A percentile compares a stretch with the other conserved stretches of the same genome.
Conservation (phyloP, 2,113 vertebrate genomes). For the Notarius lentiginosus region DNA sequence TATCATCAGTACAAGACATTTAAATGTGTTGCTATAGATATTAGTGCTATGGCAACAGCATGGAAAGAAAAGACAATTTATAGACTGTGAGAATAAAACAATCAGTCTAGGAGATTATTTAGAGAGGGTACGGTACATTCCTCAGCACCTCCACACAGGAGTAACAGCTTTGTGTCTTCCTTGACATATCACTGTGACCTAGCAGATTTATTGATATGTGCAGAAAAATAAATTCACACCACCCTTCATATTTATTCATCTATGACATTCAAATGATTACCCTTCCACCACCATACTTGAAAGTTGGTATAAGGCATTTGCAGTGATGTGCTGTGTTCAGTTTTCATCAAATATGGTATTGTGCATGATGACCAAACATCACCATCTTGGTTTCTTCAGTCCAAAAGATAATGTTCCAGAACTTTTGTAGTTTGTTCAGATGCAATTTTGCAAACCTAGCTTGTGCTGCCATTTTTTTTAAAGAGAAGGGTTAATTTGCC, state of each 20-base stretch:
- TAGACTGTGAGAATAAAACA: constrained; percentile 38
- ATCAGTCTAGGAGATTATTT: constrained; percentile 32
- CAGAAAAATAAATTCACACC: neutral
- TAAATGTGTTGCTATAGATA: constrained; percentile 29
- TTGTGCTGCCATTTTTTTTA: no score
- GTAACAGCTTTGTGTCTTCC: constrained; percentile 2
- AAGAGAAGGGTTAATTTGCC: no score
- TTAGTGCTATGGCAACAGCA: constrained; percentile 32
- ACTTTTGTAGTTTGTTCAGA: no score
- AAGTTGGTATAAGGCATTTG: no score
- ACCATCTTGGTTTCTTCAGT: no score
- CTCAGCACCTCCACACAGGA: neutral
- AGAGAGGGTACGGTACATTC: constrained; percentile 5
- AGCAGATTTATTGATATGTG: neutral
- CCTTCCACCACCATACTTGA: no score
- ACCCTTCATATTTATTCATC: neutral
- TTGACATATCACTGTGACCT: constrained; percentile 20
- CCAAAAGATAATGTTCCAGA: no score
- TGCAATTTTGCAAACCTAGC: no score
- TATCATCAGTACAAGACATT: neutral
- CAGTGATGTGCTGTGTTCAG: no score
- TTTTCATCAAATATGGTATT: no score
- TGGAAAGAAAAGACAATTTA: constrained; percentile 12
- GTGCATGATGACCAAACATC: no score
- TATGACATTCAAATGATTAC: neutral